Percentiles rank a stretch among this genome's conserved stretches.
Conservation (phyloP, 1,140 invertebrate species). For the Drosophila truncata region DNA sequence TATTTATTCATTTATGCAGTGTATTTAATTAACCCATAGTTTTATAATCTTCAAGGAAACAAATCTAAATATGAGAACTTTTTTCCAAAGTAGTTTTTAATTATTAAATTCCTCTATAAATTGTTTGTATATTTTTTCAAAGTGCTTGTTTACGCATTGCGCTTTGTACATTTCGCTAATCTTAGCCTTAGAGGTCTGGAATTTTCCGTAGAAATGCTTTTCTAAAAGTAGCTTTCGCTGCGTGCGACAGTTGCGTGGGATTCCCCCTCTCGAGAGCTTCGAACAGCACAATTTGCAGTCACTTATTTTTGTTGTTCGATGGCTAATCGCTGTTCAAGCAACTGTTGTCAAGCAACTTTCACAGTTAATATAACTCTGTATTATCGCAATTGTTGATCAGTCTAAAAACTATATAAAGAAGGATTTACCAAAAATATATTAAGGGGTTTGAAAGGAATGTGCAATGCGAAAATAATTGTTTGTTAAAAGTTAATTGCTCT, state of each 20-base stretch:
- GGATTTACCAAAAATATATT: background rate
- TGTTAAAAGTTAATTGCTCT: background rate
- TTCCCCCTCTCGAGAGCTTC: background rate
- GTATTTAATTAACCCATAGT: too few relatives aligned
- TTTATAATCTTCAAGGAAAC: background rate
- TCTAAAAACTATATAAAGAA: background rate
- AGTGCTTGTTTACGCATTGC: background rate
- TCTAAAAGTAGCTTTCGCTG: conserved; percentile 4
- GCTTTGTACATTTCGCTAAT: conserved; percentile 8
- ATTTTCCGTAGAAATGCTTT: conserved; percentile 2
- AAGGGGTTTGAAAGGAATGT: background rate
- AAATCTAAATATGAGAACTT: too few relatives aligned
- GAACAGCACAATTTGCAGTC: conserved; percentile 14
- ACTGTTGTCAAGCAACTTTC: background rate
- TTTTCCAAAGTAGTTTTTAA: too few relatives aligned
- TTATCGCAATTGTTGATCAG: background rate
- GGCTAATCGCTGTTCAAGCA: conserved; percentile 3
- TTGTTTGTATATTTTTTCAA: background rate
- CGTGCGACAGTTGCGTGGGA: conserved; percentile 10
- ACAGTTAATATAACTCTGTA: conserved; percentile 2
- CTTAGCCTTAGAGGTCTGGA: background rate
- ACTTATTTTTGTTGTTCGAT: conserved; percentile 2
- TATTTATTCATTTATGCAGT: too few relatives aligned
- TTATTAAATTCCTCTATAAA: background rate
- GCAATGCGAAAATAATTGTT: background rate